Evolutionary conservation across 2,888 invertebrate genomes (phyloP).

Genomic region (Andrena bicolor): DNA sequence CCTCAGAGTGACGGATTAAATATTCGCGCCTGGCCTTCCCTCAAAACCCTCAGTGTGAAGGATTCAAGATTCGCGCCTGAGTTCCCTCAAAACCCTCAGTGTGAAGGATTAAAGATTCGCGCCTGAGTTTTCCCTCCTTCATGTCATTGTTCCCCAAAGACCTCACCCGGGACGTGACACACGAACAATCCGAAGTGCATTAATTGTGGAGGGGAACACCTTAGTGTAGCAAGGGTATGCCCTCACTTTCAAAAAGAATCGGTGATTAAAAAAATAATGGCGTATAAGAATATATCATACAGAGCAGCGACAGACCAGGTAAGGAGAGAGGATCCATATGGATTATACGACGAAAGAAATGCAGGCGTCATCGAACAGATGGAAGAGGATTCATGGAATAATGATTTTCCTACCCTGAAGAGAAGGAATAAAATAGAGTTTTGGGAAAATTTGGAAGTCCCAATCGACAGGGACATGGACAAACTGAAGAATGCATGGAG

Average conservation of each 20-base stretch:
- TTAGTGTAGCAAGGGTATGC: background rate
- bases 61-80: too few species aligned
- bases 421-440: background rate
- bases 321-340: background rate
- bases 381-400: background rate
- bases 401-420: background rate
- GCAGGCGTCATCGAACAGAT: background rate
- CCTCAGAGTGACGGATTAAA: too few species aligned
- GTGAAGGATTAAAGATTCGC: too few species aligned
- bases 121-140: too few species aligned
- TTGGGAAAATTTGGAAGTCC: background rate
- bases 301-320: background rate
- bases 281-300: background rate
- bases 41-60: too few species aligned
- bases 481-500: background rate
- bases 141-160: too few species aligned
- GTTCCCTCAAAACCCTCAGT: too few species aligned
- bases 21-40: too few species aligned
- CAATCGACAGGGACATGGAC: background rate
- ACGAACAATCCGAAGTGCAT: background rate
- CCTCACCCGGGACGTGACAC: too few species aligned
- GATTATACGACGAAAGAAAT: background rate
- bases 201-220: slow-evolving; percentile 6
- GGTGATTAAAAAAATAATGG: slow-evolving; percentile 4
- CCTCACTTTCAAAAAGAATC: background rate